phyloP scores from a whole-genome alignment of 2,113 vertebrate genomes.

The Rostratula benghalensis region DNA sequence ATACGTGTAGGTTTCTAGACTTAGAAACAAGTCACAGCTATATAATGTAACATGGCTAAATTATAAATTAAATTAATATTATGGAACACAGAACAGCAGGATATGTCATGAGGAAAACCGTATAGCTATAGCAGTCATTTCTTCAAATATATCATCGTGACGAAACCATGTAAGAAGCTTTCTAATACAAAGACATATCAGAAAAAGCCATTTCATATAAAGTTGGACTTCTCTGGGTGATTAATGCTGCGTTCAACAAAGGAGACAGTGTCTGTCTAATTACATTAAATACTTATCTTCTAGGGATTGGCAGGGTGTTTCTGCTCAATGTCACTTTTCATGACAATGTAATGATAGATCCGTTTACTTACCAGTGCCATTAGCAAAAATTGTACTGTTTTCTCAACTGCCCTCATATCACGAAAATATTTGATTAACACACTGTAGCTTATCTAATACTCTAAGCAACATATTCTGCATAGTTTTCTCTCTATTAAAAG shows the following conservation, averaged over 20 bases:
- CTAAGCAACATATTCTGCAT: constrained; percentile 76
- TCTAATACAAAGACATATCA: constrained; percentile 64
- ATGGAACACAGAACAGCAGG: constrained; percentile 30
- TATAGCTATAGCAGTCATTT: not conserved
- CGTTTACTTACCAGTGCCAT: constrained; percentile 76
- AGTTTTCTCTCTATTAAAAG: constrained; percentile 74
- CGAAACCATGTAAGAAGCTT: constrained; percentile 43
- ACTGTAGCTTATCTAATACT: constrained; percentile 78
- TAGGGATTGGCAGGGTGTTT: constrained; percentile 74
- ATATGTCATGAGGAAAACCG: not conserved
- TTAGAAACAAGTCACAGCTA: not conserved
- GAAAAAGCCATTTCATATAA: constrained; percentile 67
- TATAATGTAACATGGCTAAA: not conserved
- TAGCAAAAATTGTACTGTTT: constrained; percentile 79
- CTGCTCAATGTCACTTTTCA: constrained; percentile 78
- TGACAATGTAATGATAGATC: constrained; percentile 81
- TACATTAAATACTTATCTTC: constrained; percentile 76
- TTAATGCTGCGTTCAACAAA: constrained; percentile 74
- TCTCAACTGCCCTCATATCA: constrained; percentile 79
- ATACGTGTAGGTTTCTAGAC: not conserved
- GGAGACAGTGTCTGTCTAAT: constrained; percentile 77
- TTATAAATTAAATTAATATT: not conserved
- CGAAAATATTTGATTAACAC: constrained; percentile 81
- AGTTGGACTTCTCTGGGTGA: constrained; percentile 72
- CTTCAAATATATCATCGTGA: constrained; percentile 38